Evolutionary conservation across 2,113 vertebrate species (phyloP).

Genomic region (Muntiacus reevesi): DNA sequence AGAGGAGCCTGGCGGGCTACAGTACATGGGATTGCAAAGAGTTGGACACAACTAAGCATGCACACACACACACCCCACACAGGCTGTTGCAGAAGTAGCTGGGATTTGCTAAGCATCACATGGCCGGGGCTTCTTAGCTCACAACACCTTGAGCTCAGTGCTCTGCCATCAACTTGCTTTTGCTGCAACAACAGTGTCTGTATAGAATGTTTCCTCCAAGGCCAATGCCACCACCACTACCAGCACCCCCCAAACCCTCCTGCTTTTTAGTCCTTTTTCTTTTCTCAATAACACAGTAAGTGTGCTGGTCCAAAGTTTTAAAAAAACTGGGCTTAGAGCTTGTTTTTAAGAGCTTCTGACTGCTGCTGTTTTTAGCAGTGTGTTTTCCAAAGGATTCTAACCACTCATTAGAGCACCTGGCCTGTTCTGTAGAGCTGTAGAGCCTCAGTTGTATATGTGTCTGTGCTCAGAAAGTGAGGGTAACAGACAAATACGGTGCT

Average conservation of each 20-base stretch:
- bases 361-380: not conserved
- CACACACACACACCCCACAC: not conserved
- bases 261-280: not conserved
- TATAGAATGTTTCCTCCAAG: not conserved
- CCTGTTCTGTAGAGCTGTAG: no score
- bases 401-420: not conserved
- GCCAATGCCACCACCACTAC: not conserved
- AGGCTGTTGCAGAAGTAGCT: not conserved
- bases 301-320: not conserved
- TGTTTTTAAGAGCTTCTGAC: not conserved
- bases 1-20: not conserved
- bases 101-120: not conserved
- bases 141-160: not conserved
- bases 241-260: accelerated
- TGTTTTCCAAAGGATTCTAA: not conserved
- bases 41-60: accelerated
- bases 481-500: not conserved
- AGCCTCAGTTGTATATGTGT: not conserved
- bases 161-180: not conserved
- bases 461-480: not conserved
- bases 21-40: not conserved
- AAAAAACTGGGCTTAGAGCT: not conserved
- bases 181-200: not conserved
- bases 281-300: not conserved
- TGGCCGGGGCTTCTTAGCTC: not conserved